These are phyloP conservation scores for Micromussa lordhowensis DNA, from an alignment of 92 coral and sea anemone genomes.

Conservation along the genomic window DNA sequence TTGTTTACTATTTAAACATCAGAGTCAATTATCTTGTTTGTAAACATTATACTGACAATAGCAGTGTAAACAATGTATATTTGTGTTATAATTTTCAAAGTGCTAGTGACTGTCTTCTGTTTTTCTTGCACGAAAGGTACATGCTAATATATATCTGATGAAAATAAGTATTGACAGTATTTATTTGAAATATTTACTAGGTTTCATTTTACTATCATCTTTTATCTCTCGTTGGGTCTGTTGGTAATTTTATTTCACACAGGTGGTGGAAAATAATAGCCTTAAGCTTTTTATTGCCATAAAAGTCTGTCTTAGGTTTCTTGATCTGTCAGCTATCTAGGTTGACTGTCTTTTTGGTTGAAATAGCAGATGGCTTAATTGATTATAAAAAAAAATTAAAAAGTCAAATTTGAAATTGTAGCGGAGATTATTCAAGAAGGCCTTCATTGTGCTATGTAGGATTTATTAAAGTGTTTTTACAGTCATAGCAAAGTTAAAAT, in stretches of 20 bases:
- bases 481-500: background rate
- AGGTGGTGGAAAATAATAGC: background rate
- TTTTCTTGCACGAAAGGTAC: background rate
- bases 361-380: background rate
- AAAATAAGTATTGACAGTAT: slow-evolving; percentile 1
- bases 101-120: background rate
- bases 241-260: background rate
- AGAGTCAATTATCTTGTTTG: background rate
- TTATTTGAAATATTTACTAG: slow-evolving; percentile 19
- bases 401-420: background rate
- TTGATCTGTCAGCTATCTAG: background rate
- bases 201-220: slow-evolving; percentile 4
- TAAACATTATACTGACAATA: background rate
- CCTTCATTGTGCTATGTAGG: background rate
- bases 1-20: background rate
- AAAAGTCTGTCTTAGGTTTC: background rate
- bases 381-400: background rate
- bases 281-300: background rate
- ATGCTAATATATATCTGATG: background rate
- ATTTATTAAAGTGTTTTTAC: background rate
- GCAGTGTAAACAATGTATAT: background rate
- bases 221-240: background rate
- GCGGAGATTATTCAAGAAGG: too few species aligned
- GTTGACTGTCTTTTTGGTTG: background rate
- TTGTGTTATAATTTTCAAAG: background rate